Evolutionary conservation across 2,888 invertebrate genomes (phyloP).

Genomic region (Cephonodes hylas): DNA sequence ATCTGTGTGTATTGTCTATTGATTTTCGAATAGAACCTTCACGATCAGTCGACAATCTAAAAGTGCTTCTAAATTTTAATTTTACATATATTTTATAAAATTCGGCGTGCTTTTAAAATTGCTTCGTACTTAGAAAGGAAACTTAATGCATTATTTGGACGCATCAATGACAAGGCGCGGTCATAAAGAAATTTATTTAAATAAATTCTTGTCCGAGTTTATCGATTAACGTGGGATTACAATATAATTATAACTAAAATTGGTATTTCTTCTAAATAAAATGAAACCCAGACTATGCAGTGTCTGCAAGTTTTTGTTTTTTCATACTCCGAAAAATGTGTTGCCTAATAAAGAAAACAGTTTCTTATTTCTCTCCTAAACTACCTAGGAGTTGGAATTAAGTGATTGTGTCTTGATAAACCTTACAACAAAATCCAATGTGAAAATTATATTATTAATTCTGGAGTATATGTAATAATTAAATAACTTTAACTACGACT

Average conservation of each 20-base stretch:
- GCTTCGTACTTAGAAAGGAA: conserved; percentile 64
- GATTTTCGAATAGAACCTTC: background rate
- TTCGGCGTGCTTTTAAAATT: conserved; percentile 53
- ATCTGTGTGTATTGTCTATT: background rate
- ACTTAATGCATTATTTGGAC: conserved; percentile 17
- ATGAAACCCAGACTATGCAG: no score
- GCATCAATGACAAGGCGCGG: background rate
- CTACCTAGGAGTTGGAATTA: background rate
- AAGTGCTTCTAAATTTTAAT: conserved; percentile 31
- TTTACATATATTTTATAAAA: conserved; percentile 20
- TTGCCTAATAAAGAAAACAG: background rate
- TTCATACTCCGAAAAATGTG: no score
- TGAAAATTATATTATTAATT: background rate
- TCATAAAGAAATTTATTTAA: background rate
- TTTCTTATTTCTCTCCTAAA: background rate
- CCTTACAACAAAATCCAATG: background rate
- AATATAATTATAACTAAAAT: no score
- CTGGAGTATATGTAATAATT: background rate
- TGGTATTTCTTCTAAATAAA: no score
- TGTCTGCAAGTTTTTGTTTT: no score
- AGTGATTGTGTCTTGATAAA: background rate
- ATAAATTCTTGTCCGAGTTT: background rate
- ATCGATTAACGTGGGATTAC: no score
- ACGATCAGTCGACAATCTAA: background rate
- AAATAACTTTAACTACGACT: background rate